phyloP scores from a whole-genome alignment of 2,113 vertebrate genomes.

The Typhlomys cinereus region DNA sequence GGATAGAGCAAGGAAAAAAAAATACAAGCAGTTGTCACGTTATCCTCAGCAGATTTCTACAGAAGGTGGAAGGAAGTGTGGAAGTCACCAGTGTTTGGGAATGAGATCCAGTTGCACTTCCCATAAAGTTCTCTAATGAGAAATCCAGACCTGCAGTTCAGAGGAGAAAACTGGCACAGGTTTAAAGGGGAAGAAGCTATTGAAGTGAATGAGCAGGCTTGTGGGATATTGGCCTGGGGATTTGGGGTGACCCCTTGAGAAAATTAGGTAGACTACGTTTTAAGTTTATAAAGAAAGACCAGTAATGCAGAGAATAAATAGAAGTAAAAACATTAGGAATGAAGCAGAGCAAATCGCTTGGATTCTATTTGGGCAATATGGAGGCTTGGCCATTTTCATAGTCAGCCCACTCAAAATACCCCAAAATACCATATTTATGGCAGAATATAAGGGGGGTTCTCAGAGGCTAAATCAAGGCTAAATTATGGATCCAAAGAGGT shows the following conservation, averaged over 20 bases:
- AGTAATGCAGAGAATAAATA: background rate
- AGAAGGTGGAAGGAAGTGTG: background rate
- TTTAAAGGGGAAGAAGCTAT: background rate
- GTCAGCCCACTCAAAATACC: background rate
- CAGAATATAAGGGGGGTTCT: background rate
- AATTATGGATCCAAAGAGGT: background rate
- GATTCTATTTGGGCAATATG: background rate
- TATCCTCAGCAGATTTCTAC: background rate
- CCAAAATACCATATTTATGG: background rate
- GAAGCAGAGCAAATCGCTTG: background rate
- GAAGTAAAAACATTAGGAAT: background rate
- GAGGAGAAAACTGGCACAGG: background rate
- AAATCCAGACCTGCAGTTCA: background rate
- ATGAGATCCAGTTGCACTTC: conserved; percentile 14
- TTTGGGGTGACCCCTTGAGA: background rate
- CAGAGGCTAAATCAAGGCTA: background rate
- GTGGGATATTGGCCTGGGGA: background rate
- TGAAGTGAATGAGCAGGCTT: background rate
- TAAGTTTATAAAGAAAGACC: background rate
- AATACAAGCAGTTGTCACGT: background rate
- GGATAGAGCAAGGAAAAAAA: background rate
- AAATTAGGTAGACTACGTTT: background rate
- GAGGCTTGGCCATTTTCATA: background rate
- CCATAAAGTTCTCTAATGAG: background rate
- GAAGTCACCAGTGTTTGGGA: background rate